Percentiles rank a stretch among this genome's conserved stretches.
These are phyloP conservation scores for Papilio glaucus DNA, from an alignment of 1,140 invertebrate genomes.

Conservation along the genomic window DNA sequence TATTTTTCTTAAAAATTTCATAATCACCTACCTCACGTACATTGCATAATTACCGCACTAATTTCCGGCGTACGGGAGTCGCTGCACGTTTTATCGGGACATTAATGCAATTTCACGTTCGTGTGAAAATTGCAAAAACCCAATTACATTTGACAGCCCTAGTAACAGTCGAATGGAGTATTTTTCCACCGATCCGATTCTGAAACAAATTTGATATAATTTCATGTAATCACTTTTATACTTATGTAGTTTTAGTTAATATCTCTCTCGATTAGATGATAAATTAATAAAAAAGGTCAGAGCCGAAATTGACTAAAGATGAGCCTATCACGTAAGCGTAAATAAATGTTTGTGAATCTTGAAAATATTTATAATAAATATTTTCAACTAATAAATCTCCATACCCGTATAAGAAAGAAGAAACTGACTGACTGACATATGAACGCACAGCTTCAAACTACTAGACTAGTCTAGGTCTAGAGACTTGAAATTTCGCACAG, in stretches of 20 bases:
- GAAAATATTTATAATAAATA: too few relatives aligned
- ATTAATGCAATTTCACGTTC: slow-evolving; percentile 23
- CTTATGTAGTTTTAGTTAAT: not conserved
- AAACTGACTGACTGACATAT: too few relatives aligned
- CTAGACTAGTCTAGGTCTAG: too few relatives aligned
- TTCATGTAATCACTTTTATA: not conserved
- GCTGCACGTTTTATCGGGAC: slow-evolving; percentile 14
- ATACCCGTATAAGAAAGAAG: too few relatives aligned
- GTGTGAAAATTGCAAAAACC: slow-evolving; percentile 20
- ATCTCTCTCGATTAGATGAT: too few relatives aligned
- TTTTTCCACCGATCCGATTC: not conserved
- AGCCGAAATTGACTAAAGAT: too few relatives aligned
- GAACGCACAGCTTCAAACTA: too few relatives aligned
- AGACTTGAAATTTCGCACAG: too few relatives aligned
- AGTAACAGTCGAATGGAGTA: not conserved
- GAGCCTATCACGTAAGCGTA: too few relatives aligned
- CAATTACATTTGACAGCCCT: not conserved
- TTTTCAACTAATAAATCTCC: too few relatives aligned
- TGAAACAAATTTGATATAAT: not conserved
- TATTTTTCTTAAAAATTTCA: not conserved
- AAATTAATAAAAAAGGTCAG: too few relatives aligned
- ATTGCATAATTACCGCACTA: slow-evolving; percentile 3
- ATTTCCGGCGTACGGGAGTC: not conserved
- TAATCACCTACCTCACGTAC: slow-evolving; percentile 8
- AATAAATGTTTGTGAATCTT: too few relatives aligned